phyloP scores from a whole-genome alignment of 1,140 invertebrate genomes.

The Drosophila burlai region DNA sequence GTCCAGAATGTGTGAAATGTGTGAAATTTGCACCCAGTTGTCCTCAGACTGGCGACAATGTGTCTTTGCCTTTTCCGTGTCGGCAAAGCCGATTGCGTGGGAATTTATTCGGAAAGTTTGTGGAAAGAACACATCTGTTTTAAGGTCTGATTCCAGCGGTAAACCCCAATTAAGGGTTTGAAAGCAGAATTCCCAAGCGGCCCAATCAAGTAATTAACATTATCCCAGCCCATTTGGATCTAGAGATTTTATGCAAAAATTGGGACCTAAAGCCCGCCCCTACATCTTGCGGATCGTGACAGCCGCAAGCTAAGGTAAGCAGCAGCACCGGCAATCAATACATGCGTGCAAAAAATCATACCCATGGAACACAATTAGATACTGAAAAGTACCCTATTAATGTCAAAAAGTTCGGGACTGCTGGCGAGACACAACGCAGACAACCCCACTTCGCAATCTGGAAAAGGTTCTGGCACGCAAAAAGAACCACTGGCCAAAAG shows the following conservation, averaged over 20 bases:
- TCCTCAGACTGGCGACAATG: slow-evolving; percentile 27
- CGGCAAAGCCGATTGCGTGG: slow-evolving; percentile 34
- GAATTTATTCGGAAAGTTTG: slow-evolving; percentile 57
- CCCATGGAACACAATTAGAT: slow-evolving; percentile 55
- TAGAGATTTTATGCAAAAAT: slow-evolving; percentile 23
- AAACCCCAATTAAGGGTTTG: not conserved
- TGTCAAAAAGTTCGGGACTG: slow-evolving; percentile 54
- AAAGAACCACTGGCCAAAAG: not conserved
- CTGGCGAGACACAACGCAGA: slow-evolving; percentile 33
- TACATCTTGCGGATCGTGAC: slow-evolving; percentile 53
- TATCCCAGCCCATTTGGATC: slow-evolving; percentile 26
- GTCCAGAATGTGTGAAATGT: slow-evolving; percentile 65
- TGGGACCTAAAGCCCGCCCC: slow-evolving; percentile 19
- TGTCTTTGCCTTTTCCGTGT: slow-evolving; percentile 38
- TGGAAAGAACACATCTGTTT: slow-evolving; percentile 27
- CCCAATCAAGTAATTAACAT: slow-evolving; percentile 48
- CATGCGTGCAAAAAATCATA: slow-evolving; percentile 53
- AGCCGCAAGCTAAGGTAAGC: slow-evolving; percentile 60
- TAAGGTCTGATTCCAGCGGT: not conserved
- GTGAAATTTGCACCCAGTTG: slow-evolving; percentile 52
- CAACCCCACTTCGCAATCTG: slow-evolving; percentile 38
- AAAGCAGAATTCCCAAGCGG: not conserved
- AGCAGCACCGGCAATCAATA: slow-evolving; percentile 46
- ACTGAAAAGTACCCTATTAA: slow-evolving; percentile 63
- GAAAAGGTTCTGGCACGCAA: slow-evolving; percentile 54